Evolutionary conservation across 2,888 invertebrate genomes (phyloP).

Genomic region (Pinctada fucata): DNA sequence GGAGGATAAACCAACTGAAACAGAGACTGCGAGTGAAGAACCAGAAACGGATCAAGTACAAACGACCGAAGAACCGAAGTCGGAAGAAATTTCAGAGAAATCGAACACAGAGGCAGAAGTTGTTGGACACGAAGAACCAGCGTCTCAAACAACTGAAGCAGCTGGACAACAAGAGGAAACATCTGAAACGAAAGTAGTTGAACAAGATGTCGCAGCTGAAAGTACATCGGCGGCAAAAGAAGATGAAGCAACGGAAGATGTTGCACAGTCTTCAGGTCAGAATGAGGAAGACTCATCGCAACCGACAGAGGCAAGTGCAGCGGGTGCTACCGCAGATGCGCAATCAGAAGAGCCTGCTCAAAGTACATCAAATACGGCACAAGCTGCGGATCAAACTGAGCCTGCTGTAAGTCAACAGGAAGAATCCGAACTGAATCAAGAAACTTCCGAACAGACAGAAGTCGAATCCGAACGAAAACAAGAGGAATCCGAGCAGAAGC

Average conservation of each 20-base stretch:
- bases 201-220: background rate
- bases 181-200: background rate
- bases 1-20: background rate
- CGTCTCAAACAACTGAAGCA: background rate
- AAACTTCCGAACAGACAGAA: too few relatives aligned
- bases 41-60: background rate
- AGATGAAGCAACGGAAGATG: background rate
- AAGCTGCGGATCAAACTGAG: too few relatives aligned
- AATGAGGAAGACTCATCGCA: background rate
- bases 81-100: background rate
- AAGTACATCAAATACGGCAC: background rate
- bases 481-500: too few relatives aligned
- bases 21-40: background rate
- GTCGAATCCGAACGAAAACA: too few relatives aligned
- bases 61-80: background rate
- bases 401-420: too few relatives aligned
- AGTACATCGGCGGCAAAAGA: background rate
- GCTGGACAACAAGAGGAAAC: background rate
- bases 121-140: background rate
- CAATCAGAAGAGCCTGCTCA: background rate
- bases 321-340: background rate
- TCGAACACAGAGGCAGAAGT: background rate
- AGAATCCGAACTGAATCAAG: too few relatives aligned
- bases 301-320: background rate
- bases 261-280: background rate